These are phyloP conservation scores for Anadara kagoshimensis DNA, from an alignment of 1,140 invertebrate genomes.

Conservation along the genomic window DNA sequence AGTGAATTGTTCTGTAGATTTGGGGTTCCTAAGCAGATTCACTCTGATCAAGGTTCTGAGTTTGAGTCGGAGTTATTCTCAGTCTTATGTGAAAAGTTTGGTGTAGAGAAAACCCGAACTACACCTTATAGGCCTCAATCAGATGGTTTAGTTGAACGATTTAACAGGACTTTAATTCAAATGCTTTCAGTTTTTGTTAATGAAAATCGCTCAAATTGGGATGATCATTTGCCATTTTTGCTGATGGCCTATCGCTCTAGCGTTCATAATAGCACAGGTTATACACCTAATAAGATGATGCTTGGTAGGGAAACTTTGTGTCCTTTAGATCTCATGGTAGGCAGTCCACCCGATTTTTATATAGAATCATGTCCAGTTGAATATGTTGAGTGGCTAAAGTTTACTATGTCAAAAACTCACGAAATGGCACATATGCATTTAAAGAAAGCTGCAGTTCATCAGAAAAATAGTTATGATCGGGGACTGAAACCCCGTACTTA, in stretches of 20 bases:
- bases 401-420: background rate
- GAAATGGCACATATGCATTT: constrained; percentile 5
- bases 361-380: constrained; percentile 28
- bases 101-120: too few species aligned
- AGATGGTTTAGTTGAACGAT: constrained; percentile 65
- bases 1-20: constrained; percentile 42
- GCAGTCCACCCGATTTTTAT: constrained; percentile 8
- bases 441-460: constrained; percentile 15
- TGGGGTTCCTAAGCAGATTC: constrained; percentile 32
- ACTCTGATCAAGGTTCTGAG: constrained; percentile 41
- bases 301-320: constrained; percentile 34
- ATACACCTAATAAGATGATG: constrained; percentile 33
- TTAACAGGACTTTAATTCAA: constrained; percentile 57
- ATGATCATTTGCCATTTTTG: constrained; percentile 39
- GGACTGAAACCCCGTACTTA: constrained; percentile 34
- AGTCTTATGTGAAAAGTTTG: constrained; percentile 39
- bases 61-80: constrained; percentile 39
- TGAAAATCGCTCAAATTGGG: constrained; percentile 38
- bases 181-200: constrained; percentile 41
- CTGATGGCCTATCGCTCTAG: constrained; percentile 41
- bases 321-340: constrained; percentile 40
- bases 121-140: constrained; percentile 67
- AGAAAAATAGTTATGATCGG: constrained; percentile 44
- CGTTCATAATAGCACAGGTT: constrained; percentile 29
- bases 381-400: constrained; percentile 41